Conservation (phyloP, 2,113 vertebrate genomes). For the Ptyas mucosa region DNA sequence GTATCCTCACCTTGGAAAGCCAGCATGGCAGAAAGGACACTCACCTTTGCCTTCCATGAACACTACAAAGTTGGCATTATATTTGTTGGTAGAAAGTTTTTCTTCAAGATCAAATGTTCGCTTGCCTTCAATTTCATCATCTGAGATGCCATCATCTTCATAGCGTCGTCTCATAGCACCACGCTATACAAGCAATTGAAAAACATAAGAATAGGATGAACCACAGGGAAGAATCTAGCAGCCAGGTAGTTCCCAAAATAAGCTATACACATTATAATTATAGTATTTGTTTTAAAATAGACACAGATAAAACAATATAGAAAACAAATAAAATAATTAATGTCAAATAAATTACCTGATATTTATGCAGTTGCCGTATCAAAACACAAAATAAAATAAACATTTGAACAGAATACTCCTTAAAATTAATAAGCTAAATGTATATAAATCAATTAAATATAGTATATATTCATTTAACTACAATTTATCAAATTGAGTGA, state of each 20-base stretch:
- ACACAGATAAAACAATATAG: not conserved
- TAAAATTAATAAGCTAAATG: not conserved
- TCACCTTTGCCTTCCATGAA: constrained; percentile 97
- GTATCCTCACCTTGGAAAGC: not conserved
- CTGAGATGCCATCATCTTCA: constrained; percentile 94
- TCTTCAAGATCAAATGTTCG: constrained; percentile 93
- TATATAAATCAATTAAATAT: not conserved
- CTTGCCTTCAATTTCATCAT: constrained; percentile 98
- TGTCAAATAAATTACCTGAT: not conserved
- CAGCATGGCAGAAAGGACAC: constrained; percentile 35
- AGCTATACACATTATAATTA: not conserved
- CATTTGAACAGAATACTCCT: not conserved
- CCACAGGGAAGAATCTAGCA: not conserved
- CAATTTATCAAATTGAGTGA: not conserved
- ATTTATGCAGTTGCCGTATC: not conserved
- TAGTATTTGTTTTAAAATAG: not conserved
- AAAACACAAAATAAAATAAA: not conserved
- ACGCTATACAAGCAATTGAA: constrained; percentile 70
- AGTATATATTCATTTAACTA: not conserved
- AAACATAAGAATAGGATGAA: not conserved
- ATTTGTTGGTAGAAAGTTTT: constrained; percentile 84
- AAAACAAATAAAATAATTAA: not conserved
- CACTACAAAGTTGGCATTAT: constrained; percentile 84
- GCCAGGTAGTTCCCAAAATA: not conserved
- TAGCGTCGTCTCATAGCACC: constrained; percentile 90